Evolutionary conservation across 1,140 invertebrate species (phyloP).

Genomic region (Drosophila mojavensis): DNA sequence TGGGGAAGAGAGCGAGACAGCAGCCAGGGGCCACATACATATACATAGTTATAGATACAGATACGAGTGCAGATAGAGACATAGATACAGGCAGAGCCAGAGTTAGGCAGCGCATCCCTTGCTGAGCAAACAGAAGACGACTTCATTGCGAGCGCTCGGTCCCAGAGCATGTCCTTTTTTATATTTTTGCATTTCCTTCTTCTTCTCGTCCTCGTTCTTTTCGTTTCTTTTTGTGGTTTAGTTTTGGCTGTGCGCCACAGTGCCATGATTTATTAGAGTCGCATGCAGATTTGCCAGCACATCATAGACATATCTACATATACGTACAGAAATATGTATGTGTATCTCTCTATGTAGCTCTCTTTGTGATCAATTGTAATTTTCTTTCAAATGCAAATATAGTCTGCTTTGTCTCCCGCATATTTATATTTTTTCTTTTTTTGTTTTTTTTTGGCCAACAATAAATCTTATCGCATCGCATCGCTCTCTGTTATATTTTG

Average conservation of each 20-base stretch:
- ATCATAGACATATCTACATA: slow-evolving; percentile 20
- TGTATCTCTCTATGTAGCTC: slow-evolving; percentile 17
- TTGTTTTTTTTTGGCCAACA: slow-evolving; percentile 59
- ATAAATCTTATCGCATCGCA: slow-evolving; percentile 41
- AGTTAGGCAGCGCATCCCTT: slow-evolving; percentile 16
- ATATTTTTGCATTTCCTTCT: slow-evolving; percentile 1
- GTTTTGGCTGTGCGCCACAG: slow-evolving; percentile 52
- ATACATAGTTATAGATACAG: slow-evolving; percentile 10
- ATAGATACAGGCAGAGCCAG: not conserved
- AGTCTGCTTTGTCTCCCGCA: slow-evolving; percentile 21
- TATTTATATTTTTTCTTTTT: slow-evolving; percentile 7
- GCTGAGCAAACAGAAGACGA: slow-evolving; percentile 33
- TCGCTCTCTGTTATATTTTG: slow-evolving; percentile 12
- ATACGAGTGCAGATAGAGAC: not conserved
- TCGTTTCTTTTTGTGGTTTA: slow-evolving; percentile 28
- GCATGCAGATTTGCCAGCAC: slow-evolving; percentile 73
- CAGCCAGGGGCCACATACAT: slow-evolving; percentile 3
- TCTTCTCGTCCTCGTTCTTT: not conserved
- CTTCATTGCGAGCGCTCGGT: slow-evolving; percentile 35
- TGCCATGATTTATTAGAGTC: slow-evolving; percentile 78
- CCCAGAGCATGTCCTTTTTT: slow-evolving; percentile 22
- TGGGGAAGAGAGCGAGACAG: not conserved
- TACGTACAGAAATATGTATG: not conserved
- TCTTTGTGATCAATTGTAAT: slow-evolving; percentile 75
- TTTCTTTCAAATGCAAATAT: slow-evolving; percentile 80